Evolutionary conservation across 2,113 vertebrate species (phyloP).

Genomic region (Xiphophorus hellerii): DNA sequence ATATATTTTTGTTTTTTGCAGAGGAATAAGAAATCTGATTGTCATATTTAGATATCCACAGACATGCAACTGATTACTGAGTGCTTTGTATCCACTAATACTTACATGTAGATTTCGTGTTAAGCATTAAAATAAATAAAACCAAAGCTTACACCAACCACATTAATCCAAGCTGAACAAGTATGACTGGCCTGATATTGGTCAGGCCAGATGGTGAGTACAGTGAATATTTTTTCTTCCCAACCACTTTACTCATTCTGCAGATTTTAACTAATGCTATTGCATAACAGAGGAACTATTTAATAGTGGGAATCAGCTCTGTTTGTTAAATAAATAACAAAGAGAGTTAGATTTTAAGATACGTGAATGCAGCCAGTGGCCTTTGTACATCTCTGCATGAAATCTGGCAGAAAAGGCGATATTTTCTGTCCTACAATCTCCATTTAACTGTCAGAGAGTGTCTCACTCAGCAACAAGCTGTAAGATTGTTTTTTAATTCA

Average conservation of each 20-base stretch:
- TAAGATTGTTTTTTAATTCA: neutral
- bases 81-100: neutral
- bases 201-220: neutral
- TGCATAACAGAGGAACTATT: slow-evolving; percentile 36
- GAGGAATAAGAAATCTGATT: neutral
- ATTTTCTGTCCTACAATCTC: neutral
- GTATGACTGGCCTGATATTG: neutral
- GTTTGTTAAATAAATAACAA: neutral
- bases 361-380: neutral
- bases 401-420: no score
- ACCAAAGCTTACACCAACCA: neutral
- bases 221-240: slow-evolving; percentile 2
- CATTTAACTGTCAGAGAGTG: neutral
- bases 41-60: neutral
- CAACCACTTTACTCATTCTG: slow-evolving; percentile 16
- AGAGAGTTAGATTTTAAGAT: neutral
- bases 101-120: neutral
- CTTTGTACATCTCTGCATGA: neutral
- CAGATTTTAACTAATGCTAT: slow-evolving; percentile 39
- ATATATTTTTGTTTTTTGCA: neutral
- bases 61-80: neutral
- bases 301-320: neutral
- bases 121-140: neutral
- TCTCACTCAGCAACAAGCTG: neutral
- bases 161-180: neutral